Evolutionary conservation across 1,140 invertebrate species (phyloP).

Genomic region (Limonius californicus): DNA sequence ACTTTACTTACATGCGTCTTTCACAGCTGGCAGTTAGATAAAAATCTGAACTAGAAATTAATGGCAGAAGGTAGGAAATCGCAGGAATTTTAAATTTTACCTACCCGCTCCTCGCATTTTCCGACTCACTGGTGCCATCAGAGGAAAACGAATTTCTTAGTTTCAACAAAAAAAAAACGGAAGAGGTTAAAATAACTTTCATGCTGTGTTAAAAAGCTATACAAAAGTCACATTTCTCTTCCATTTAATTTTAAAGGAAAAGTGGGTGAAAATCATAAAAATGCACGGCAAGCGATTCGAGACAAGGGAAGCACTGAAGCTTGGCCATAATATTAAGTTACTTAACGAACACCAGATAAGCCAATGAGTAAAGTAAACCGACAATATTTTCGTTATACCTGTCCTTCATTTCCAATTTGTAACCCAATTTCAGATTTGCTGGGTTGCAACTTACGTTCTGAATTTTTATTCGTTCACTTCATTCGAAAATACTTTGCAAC

Average conservation of each 20-base stretch:
- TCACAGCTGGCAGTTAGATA: no score
- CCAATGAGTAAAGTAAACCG: constrained; percentile 36
- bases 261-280: constrained; percentile 17
- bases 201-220: not conserved
- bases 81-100: no score
- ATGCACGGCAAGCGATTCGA: constrained; percentile 11
- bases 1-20: not conserved
- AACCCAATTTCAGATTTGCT: constrained; percentile 12
- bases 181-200: no score
- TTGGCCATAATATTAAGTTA: constrained; percentile 39
- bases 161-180: not conserved
- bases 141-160: not conserved
- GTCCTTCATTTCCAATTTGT: constrained; percentile 22
- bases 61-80: no score
- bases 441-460: constrained; percentile 9
- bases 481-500: not conserved
- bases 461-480: constrained; percentile 7
- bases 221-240: not conserved
- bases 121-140: no score
- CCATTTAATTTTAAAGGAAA: constrained; percentile 10
- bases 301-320: constrained; percentile 24
- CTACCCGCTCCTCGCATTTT: no score
- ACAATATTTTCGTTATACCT: constrained; percentile 37
- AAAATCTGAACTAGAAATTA: no score
- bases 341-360: constrained; percentile 37